Conservation (phyloP, 1,140 invertebrate genomes). For the Idris sp. region DNA sequence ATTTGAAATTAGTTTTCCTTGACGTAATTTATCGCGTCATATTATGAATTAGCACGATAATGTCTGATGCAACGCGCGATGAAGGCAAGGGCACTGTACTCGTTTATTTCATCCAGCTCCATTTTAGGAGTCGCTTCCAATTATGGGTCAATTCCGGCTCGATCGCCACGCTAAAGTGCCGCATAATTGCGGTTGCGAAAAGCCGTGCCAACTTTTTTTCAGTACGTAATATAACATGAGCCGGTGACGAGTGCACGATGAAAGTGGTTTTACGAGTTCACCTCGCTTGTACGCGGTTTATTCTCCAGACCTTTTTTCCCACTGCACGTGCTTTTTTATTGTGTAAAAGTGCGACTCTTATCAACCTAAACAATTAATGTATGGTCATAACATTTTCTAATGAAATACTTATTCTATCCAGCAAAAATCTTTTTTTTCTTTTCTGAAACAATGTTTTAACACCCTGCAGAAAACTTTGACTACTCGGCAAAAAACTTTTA, state of each 20-base stretch:
- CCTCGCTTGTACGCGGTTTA: slow-evolving; percentile 37
- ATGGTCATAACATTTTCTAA: too few species aligned
- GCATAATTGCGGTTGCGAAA: slow-evolving; percentile 56
- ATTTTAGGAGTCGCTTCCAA: slow-evolving; percentile 66
- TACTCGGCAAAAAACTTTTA: too few species aligned
- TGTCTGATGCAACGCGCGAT: slow-evolving; percentile 50
- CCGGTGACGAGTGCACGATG: slow-evolving; percentile 58
- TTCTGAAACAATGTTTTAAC: too few species aligned
- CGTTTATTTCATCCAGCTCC: slow-evolving; percentile 41
- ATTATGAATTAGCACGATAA: slow-evolving; percentile 50
- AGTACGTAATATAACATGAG: slow-evolving; percentile 42
- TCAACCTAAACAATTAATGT: too few species aligned
- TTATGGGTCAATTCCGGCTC: slow-evolving; percentile 57
- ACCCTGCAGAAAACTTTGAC: too few species aligned
- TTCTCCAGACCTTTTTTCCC: slow-evolving; percentile 14
- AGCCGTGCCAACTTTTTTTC: slow-evolving; percentile 42
- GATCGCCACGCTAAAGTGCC: slow-evolving; percentile 51
- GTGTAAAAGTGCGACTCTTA: slow-evolving; percentile 2
- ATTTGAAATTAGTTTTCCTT: slow-evolving; percentile 31
- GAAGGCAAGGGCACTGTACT: slow-evolving; percentile 38
- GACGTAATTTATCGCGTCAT: slow-evolving; percentile 35
- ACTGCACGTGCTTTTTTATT: slow-evolving; percentile 21
- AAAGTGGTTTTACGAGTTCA: slow-evolving; percentile 69
- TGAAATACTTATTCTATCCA: too few species aligned
- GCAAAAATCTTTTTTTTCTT: too few species aligned